These are phyloP conservation scores for Zootoca vivipara DNA, from an alignment of 2,113 vertebrate species.

Conservation along the genomic window DNA sequence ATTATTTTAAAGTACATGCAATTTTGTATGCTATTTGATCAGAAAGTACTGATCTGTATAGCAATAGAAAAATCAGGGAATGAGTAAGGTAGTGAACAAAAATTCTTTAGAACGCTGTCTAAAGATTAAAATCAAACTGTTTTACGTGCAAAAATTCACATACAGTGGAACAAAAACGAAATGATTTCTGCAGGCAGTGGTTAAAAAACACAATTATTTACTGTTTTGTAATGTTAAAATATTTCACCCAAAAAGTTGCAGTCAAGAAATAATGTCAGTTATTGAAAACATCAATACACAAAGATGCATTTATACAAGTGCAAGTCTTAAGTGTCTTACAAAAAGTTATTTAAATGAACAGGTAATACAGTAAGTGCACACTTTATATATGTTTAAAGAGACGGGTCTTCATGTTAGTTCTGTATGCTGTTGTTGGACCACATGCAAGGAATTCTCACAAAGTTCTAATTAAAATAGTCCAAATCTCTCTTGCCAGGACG, in stretches of 20 bases:
- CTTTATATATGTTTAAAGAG: conserved; percentile 81
- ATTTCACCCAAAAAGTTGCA: conserved; percentile 80
- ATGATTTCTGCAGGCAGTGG: conserved; percentile 77
- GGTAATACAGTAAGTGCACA: conserved; percentile 94
- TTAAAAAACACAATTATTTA: conserved; percentile 80
- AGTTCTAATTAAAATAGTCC: conserved; percentile 63
- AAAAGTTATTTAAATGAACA: conserved; percentile 83
- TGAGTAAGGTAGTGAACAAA: conserved; percentile 36
- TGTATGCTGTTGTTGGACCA: conserved; percentile 71
- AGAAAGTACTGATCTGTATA: conserved; percentile 36
- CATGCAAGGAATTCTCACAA: conserved; percentile 86
- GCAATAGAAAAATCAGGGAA: conserved; percentile 37
- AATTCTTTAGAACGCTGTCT: conserved; percentile 56
- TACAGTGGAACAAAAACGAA: conserved; percentile 70
- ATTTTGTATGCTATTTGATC: conserved; percentile 31
- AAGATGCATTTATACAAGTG: conserved; percentile 87
- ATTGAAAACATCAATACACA: conserved; percentile 84
- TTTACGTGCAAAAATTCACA: conserved; percentile 69
- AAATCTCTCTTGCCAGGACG: conserved; percentile 72
- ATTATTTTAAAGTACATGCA: conserved; percentile 19
- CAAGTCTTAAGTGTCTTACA: conserved; percentile 86
- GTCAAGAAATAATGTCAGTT: conserved; percentile 78
- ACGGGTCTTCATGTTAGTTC: conserved; percentile 76
- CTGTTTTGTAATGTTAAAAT: conserved; percentile 84
- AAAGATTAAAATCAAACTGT: conserved; percentile 60